Evolutionary conservation across 2,113 vertebrate species (phyloP), one percentile per base, ranked within the genome.

Genomic region (Phyllostomus hastatus): DNA sequence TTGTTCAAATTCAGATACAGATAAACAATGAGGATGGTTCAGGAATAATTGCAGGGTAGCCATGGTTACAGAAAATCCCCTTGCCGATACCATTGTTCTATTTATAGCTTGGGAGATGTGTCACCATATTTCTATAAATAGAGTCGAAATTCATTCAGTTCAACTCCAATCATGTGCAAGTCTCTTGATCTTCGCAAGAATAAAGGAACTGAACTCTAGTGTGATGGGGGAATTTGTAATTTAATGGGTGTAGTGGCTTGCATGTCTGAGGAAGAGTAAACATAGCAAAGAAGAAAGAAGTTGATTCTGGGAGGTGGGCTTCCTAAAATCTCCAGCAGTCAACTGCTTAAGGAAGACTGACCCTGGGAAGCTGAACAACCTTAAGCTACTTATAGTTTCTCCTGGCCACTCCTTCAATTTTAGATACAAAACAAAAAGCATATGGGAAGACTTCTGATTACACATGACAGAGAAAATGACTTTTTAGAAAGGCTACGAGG

Each of bases 31-130:
- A 90, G 85, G 91, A 86, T 90, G 57, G 96, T 54, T 96, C 67
- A 96, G 91, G 61, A 94, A 94, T 97, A 97, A 98, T 91, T 96
- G 35, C 38, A 89, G 91, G 26, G 67, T 97, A 83, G 85, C 95
- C 85, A 96, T 95, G 72, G 97, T 92, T 95, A 97, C 96, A 95
- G 76, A 94, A 96, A 94, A 69, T 84, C 43, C 73, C 73, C 81
- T 94, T 85, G 46, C 96, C 85, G 92, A 91, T 43, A 97, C 28
- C 84, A 96, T 95, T 90, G 75, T 98, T 97, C 91, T 95, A 97
- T 95, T 85, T 97, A 91, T 92, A 93, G 73, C 59, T 93, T 93
- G 46, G 78, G 85, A 97, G 83, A 79, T 67, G 64, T 52, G 85
- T 90, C 82, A 91, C 82, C 14, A 22, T 38, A 69, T 93, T 97